Conservation (phyloP, 2,113 vertebrate species). For the Charadrius vociferus region DNA sequence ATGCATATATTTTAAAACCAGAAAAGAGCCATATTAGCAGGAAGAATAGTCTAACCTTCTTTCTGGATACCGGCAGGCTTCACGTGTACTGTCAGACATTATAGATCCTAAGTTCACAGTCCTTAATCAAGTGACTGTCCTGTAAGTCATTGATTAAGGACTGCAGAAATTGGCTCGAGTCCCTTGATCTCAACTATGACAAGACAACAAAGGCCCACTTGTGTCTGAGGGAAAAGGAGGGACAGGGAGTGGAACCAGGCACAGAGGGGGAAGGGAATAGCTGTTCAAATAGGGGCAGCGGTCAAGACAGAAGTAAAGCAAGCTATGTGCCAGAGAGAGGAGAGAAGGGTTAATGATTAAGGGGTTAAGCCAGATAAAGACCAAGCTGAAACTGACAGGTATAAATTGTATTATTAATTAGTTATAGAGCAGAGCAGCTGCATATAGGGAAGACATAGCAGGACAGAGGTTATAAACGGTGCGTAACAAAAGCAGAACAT, state of each 20-base stretch:
- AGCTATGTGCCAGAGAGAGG: neutral
- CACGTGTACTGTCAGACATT: neutral
- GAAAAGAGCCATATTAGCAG: neutral
- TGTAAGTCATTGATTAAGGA: constrained; percentile 2
- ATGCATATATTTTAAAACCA: neutral
- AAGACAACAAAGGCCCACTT: constrained; percentile 21
- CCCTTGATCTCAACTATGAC: neutral
- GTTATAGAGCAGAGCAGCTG: neutral
- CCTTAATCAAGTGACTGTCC: constrained; percentile 2
- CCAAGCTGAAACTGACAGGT: neutral
- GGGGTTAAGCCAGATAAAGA: neutral
- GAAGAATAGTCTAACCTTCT: neutral
- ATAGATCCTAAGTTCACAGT: constrained; percentile 5
- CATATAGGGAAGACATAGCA: neutral
- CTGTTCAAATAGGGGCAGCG: neutral
- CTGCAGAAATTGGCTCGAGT: neutral
- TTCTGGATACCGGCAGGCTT: neutral
- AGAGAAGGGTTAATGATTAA: neutral
- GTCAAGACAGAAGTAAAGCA: neutral
- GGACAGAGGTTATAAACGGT: neutral
- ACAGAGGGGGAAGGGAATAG: neutral
- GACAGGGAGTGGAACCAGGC: neutral
- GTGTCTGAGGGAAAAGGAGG: neutral
- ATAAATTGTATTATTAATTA: neutral
- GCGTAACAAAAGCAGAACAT: neutral